Base-by-base conservation (phyloP, 2,797 vertebrate genomes). In the Mormyrops attenuatus region DNA sequence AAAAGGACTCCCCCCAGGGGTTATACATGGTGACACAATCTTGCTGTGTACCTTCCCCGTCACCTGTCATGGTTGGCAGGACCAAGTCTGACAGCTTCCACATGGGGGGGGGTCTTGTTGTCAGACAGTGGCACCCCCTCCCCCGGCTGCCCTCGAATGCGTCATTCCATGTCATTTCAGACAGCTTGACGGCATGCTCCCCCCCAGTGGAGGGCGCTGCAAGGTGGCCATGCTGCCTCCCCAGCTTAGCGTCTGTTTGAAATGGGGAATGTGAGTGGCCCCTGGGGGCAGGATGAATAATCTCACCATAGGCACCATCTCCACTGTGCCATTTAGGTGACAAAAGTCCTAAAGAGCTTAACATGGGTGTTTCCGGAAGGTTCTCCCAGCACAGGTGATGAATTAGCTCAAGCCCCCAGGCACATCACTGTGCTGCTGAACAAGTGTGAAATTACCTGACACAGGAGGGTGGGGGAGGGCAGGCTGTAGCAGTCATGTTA, bases 21-120 rank as follows among this genome's bases (percentile, higher is more conserved):
- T 97, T 96, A 97, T 97, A 95, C 94, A 96, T 96, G 95, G 95
- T 97, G 96, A 97, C 95, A 96, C 95, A 95, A 92, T 96, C 96
- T 97, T 87, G 93, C 93, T 94, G 95, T 96, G 96, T 95, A 97
- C 96, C 96, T 97, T 97, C 94, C 94, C 92, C 95, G 96, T 93
- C 91, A 90, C 95, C 93, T 96, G 93, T 97, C 97, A 97, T 1
- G 84, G 95, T 95, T 96, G 97, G 96, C 97, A 97, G 96, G 93
- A 94, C 94, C 91, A 93, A 93, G 93, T 94, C 91, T 95, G 96
- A 94, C 95, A 96, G 93, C 95, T 96, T 95, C 94, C 94, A 96
- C 95, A 92, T 93, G 95, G 95, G 53, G 85, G 30, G 44, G 3
- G 50, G 30, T n/a, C 3, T 0, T 30, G n/a, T 88, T 66, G 55